These are phyloP conservation scores for Epinotia nisella DNA, from an alignment of 2,888 invertebrate species.

Conservation along the genomic window DNA sequence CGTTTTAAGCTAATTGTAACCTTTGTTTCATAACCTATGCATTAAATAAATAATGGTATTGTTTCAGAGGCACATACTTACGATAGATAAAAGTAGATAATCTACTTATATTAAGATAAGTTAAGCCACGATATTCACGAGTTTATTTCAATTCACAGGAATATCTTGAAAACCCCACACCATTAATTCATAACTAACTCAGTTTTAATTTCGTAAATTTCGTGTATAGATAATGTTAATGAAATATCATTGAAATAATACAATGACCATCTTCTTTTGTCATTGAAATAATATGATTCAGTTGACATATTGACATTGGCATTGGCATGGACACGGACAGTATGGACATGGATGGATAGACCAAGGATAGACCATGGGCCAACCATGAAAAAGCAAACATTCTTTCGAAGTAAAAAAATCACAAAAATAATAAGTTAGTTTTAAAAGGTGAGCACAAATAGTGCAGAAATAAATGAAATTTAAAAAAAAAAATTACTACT, in stretches of 20 bases:
- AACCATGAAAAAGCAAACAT: not conserved
- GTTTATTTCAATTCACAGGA: not conserved
- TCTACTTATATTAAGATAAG: not conserved
- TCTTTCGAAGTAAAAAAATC: no score
- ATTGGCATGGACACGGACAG: no score
- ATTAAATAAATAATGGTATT: not conserved
- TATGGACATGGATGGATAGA: not conserved
- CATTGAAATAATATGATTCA: no score
- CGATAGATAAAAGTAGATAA: not conserved
- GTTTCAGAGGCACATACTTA: constrained; percentile 10
- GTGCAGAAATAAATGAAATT: no score
- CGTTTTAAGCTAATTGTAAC: constrained; percentile 2
- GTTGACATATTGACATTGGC: constrained; percentile 13
- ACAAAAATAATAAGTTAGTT: no score
- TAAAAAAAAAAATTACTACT: no score
- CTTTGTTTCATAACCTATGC: constrained; percentile 27
- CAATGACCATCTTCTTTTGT: no score
- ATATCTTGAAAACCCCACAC: not conserved
- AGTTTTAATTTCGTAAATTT: not conserved
- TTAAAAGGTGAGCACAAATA: no score
- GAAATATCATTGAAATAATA: not conserved
- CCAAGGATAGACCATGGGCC: not conserved
- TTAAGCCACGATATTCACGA: not conserved
- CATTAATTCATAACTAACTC: not conserved
- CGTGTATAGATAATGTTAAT: not conserved